phyloP scores from a whole-genome alignment of 1,140 invertebrate species.

The Oryzaephilus surinamensis region DNA sequence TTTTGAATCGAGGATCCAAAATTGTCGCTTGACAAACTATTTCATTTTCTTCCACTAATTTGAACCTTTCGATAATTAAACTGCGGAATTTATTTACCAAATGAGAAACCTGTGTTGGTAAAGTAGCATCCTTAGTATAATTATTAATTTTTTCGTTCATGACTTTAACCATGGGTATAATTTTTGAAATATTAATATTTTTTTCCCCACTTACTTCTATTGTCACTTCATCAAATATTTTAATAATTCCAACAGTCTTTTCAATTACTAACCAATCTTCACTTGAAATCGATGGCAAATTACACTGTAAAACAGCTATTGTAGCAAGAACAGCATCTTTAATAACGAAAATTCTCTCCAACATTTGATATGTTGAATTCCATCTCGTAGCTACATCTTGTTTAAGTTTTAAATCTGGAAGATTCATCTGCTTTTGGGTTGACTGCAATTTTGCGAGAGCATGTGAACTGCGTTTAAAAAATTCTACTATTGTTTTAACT shows the following conservation, averaged over 20 bases:
- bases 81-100: neutral
- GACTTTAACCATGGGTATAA: slow-evolving; percentile 7
- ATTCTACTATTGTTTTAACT: slow-evolving; percentile 19
- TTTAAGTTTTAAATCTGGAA: slow-evolving; percentile 15
- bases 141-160: slow-evolving; percentile 1
- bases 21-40: slow-evolving; percentile 2
- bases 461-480: slow-evolving; percentile 16
- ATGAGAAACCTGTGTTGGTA: neutral
- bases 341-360: slow-evolving; percentile 16
- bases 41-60: slow-evolving; percentile 6
- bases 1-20: slow-evolving; percentile 14
- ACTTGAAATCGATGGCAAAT: slow-evolving; percentile 2
- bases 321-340: slow-evolving; percentile 9
- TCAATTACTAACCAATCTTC: slow-evolving; percentile 11
- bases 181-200: slow-evolving; percentile 17
- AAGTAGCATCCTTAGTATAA: neutral
- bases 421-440: slow-evolving; percentile 16
- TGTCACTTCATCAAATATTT: slow-evolving; percentile 29
- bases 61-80: slow-evolving; percentile 4
- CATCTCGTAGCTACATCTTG: slow-evolving; percentile 14
- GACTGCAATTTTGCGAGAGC: slow-evolving; percentile 4
- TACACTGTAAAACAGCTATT: slow-evolving; percentile 6
- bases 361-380: slow-evolving; percentile 22
- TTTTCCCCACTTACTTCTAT: slow-evolving; percentile 25
- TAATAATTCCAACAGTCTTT: slow-evolving; percentile 2